phyloP scores from a whole-genome alignment of 2,797 vertebrate genomes.

The Ataeniobius toweri region DNA sequence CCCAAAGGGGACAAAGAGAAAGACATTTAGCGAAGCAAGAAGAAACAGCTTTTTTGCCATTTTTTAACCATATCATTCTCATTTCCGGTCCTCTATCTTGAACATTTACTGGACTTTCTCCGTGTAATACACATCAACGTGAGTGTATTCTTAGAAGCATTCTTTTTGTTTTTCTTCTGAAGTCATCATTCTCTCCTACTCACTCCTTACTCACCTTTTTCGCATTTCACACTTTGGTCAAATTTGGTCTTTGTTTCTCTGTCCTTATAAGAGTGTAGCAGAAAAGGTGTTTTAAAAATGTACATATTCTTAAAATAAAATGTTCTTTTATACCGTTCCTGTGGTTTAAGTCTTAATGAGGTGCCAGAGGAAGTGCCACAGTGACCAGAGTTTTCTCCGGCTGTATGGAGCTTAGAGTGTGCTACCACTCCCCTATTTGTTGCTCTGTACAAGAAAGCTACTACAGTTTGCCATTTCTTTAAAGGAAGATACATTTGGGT shows the following conservation, averaged over 20 bases:
- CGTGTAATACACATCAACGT: not conserved
- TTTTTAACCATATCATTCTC: conserved; percentile 46
- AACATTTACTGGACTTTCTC: conserved; percentile 26
- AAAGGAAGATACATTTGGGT: no score
- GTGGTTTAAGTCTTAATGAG: no score
- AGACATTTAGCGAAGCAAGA: conserved; percentile 72
- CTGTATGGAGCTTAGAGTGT: no score
- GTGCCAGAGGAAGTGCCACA: no score
- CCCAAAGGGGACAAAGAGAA: conserved; percentile 77
- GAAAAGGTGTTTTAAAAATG: not conserved
- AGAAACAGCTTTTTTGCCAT: conserved; percentile 59
- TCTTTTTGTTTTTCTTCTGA: conserved; percentile 4
- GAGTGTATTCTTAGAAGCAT: conserved; percentile 9
- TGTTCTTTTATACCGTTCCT: no score
- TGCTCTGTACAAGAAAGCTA: no score
- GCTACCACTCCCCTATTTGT: no score
- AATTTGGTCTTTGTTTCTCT: conserved; percentile 9
- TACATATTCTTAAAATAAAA: no score
- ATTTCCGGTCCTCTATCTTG: conserved; percentile 26
- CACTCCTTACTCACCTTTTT: not conserved
- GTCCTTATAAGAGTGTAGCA: not conserved
- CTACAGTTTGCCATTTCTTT: no score
- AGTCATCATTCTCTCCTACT: not conserved
- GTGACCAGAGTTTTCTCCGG: no score
- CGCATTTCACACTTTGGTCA: conserved; percentile 5